These are phyloP conservation scores for Alfaro cultratus DNA, from an alignment of 2,797 vertebrate species.

Conservation along the genomic window DNA sequence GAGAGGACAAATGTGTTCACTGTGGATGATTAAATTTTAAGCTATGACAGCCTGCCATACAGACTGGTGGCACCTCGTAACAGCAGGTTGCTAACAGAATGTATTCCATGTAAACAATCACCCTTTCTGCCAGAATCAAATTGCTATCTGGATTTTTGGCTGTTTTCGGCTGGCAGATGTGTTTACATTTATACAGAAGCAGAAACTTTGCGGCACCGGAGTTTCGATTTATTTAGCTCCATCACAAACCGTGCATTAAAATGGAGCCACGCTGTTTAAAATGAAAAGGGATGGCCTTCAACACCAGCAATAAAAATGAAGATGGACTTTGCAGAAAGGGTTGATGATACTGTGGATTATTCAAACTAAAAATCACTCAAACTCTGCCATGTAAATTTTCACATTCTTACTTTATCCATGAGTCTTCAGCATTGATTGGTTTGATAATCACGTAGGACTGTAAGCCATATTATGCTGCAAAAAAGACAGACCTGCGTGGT, in stretches of 20 bases:
- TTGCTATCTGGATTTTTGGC: constrained; percentile 3
- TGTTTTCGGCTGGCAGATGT: constrained; percentile 4
- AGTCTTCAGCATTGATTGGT: background rate
- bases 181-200: constrained; percentile 36
- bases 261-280: background rate
- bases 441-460: background rate
- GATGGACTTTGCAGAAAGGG: constrained; percentile 24
- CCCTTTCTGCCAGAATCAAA: constrained; percentile 6
- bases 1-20: background rate
- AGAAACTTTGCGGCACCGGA: constrained; percentile 24
- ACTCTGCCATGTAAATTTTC: background rate
- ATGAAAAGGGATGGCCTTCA: constrained; percentile 5
- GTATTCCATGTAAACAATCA: constrained; percentile 6
- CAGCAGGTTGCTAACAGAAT: background rate
- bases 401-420: background rate
- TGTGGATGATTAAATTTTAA: background rate
- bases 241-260: constrained; percentile 29
- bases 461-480: constrained; percentile 22
- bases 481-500: too few relatives aligned
- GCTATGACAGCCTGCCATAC: constrained; percentile 4
- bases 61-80: background rate
- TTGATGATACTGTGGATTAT: constrained; percentile 8
- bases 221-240: constrained; percentile 13
- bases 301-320: constrained; percentile 12
- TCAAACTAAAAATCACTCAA: constrained; percentile 7